Base-by-base conservation (phyloP, 2,888 invertebrate species). In the Eupithecia exiguata region DNA sequence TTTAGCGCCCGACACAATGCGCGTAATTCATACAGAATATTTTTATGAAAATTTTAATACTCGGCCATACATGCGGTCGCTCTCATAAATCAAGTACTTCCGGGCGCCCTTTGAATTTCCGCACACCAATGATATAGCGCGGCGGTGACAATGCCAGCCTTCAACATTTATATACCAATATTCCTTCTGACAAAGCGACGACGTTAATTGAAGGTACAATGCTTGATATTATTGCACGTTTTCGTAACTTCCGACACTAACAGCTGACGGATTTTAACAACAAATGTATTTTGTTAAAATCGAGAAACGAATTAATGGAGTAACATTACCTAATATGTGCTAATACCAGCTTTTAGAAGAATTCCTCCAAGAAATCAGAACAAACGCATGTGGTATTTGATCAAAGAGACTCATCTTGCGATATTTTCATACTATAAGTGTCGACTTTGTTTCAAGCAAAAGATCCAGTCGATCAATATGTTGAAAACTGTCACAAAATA, bases 41-140 rank as follows among this genome's bases (percentile, higher is more conserved):
- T 92, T 92, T 92, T 91, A 92, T 91, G 89, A 91, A 89, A 88
- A 86, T 91, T 92, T 92, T 91, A 92, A 92, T 91, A 89, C 88
- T 85, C 86, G 87, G 87, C 83, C 90, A 88, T 90, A 89, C 87
- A 89, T 86, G 88, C 86, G 88, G 85, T 86, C 85, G 84, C 86
- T 86, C 87, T 88, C 92, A 88, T 92, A 92, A 92, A 92, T 92
- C 92, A 92, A 91, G 91, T 89, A 90, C 90, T 91, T 91, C 90
- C 91, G 89, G 86, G 83, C 89, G 88, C 89, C 91, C 91, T 91
- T 92, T 92, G 91, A 91, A 91, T 89, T 91, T 91, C 90, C 88
- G 88, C 86, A 82, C 86, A 84, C 85, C 87, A 86, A 89, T 92
- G 92, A 92, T 91, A 91, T 91, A 92, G 88, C 88, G 89, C 85